A percentile compares a stretch with the other conserved stretches of the same genome.
Evolutionary conservation across 2,888 invertebrate species (phyloP).

Genomic region (Drosophila multiciliata): DNA sequence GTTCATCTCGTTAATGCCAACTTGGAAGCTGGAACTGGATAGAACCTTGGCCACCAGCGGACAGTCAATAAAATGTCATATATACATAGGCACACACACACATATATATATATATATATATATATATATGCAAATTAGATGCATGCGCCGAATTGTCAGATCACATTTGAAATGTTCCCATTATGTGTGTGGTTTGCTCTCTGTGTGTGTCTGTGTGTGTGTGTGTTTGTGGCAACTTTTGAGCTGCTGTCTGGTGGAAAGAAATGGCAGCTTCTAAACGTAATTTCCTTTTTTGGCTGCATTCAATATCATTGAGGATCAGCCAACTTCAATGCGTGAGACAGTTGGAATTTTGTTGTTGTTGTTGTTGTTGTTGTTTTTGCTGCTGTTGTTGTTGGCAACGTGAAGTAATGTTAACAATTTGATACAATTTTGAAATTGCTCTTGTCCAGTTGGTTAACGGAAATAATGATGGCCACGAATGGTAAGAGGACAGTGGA

Average conservation of each 20-base stretch:
- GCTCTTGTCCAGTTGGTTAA: conserved; percentile 43
- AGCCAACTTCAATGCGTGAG: conserved; percentile 17
- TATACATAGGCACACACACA: conserved; percentile 4
- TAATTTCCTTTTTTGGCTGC: conserved; percentile 41
- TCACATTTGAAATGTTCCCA: conserved; percentile 43
- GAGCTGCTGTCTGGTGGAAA: conserved; percentile 14
- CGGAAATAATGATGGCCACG: conserved; percentile 40
- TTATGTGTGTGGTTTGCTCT: neutral
- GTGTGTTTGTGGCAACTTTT: conserved; percentile 33
- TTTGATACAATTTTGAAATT: conserved; percentile 64
- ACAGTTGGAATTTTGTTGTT: conserved; percentile 7
- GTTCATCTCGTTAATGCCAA: conserved; percentile 57
- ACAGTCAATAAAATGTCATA: conserved; percentile 41
- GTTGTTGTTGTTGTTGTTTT: conserved; percentile 27
- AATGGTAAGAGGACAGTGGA: conserved; percentile 3
- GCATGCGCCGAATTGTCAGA: conserved; percentile 30
- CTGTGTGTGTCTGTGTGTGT: conserved; percentile 4
- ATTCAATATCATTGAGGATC: conserved; percentile 24
- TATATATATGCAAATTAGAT: conserved; percentile 50
- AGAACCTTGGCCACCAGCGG: conserved; percentile 47
- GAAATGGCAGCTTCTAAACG: conserved; percentile 26
- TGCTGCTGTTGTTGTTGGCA: conserved; percentile 1
- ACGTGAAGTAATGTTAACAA: conserved; percentile 56
- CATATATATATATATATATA: conserved; percentile 7
- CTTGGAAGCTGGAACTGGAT: conserved; percentile 23